Conservation (phyloP, 2,888 invertebrate species). For the Camptogramma bilineatum region DNA sequence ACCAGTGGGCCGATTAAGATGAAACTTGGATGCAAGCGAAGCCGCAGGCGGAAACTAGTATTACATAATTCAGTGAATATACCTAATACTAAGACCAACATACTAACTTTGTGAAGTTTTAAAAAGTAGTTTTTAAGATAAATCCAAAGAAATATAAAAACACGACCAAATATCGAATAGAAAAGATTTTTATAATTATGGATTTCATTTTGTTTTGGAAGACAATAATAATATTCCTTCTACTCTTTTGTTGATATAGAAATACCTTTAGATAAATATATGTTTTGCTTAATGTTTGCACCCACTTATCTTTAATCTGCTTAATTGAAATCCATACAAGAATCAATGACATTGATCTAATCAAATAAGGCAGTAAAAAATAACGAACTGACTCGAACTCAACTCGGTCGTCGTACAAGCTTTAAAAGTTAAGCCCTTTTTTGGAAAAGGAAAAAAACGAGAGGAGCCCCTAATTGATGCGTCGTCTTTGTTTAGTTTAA, state of each 20-base stretch:
- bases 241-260: not conserved
- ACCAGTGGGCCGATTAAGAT: too few species aligned
- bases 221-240: too few species aligned
- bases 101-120: too few species aligned
- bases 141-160: too few species aligned
- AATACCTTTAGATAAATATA: not conserved
- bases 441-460: slow-evolving; percentile 67
- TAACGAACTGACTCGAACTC: slow-evolving; percentile 71
- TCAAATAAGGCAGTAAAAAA: slow-evolving; percentile 81
- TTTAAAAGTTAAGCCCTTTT: slow-evolving; percentile 81
- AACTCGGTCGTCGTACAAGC: slow-evolving; percentile 77
- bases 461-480: slow-evolving; percentile 84
- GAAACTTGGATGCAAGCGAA: too few species aligned
- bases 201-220: too few species aligned
- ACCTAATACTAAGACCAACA: too few species aligned
- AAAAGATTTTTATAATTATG: too few species aligned
- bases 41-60: too few species aligned
- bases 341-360: slow-evolving; percentile 81
- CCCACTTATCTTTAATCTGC: slow-evolving; percentile 72
- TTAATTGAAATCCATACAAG: slow-evolving; percentile 82
- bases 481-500: slow-evolving; percentile 86
- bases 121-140: too few species aligned
- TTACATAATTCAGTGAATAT: too few species aligned
- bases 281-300: slow-evolving; percentile 21
- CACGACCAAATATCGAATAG: too few species aligned